A percentile compares a stretch with the other conserved stretches of the same genome.
These are phyloP conservation scores for Urophycis tenuis DNA, from an alignment of 2,797 vertebrate species.

Conservation along the genomic window DNA sequence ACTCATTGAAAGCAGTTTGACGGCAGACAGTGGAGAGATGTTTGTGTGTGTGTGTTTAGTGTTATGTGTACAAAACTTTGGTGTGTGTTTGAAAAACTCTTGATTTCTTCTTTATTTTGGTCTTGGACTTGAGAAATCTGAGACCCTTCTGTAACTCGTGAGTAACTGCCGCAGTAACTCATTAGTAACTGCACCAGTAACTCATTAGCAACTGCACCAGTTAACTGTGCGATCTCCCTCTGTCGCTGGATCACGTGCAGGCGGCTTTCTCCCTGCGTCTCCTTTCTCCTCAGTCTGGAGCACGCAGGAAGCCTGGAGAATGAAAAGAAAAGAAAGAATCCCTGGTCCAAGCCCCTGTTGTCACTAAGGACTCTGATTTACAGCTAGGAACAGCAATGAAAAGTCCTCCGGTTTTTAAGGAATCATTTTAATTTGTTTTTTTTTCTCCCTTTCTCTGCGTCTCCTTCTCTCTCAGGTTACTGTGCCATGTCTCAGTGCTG, in stretches of 20 bases:
- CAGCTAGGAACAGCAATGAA: conserved; percentile 40
- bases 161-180: no score
- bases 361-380: conserved; percentile 46
- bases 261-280: conserved; percentile 21
- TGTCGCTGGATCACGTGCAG: conserved; percentile 49
- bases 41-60: no score
- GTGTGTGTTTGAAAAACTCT: no score
- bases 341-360: conserved; percentile 30
- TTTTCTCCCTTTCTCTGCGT: not conserved
- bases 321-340: not conserved
- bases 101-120: no score
- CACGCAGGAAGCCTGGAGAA: not conserved
- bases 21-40: not conserved
- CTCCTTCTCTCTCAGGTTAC: conserved; percentile 23
- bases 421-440: conserved; percentile 16
- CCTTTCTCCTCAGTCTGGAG: conserved; percentile 38
- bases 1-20: not conserved
- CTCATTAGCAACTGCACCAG: no score
- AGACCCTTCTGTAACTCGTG: no score
- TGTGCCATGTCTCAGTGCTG: conserved; percentile 41
- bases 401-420: conserved; percentile 22
- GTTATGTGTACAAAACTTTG: no score
- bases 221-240: conserved; percentile 33
- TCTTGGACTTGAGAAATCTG: no score
- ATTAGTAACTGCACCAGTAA: no score